A percentile compares a stretch with the other conserved stretches of the same genome.
Conservation (phyloP, 2,797 vertebrate genomes). For the Danio tinwini region DNA sequence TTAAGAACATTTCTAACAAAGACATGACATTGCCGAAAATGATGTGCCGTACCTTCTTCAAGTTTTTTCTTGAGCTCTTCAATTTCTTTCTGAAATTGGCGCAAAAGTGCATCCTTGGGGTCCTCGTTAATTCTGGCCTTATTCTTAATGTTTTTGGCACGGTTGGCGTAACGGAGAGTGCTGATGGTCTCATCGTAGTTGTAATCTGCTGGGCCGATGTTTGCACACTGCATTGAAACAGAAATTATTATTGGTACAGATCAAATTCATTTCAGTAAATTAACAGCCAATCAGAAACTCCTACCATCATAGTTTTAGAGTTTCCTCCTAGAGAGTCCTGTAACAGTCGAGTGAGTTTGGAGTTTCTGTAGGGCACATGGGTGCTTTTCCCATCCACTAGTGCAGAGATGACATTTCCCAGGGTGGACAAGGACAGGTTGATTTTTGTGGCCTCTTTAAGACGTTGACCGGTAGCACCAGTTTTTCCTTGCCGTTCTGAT, state of each 20-base stretch:
- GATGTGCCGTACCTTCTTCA: conserved; percentile 85
- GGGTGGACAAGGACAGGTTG: conserved; percentile 95
- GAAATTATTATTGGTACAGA: neutral
- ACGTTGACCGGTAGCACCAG: conserved; percentile 95
- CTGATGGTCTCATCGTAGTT: conserved; percentile 99
- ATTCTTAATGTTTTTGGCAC: conserved; percentile 99
- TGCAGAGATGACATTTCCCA: conserved; percentile 99
- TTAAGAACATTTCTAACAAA: neutral
- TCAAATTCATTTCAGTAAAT: neutral
- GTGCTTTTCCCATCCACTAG: conserved; percentile 98
- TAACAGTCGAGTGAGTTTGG: conserved; percentile 94
- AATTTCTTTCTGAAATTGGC: conserved; percentile 98
- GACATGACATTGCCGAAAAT: neutral
- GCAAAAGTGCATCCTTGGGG: conserved; percentile 94
- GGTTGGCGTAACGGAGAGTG: conserved; percentile 94
- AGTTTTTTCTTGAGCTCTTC: conserved; percentile 97
- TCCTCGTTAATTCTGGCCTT: conserved; percentile 99
- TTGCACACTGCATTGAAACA: conserved; percentile 86
- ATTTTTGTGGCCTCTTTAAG: conserved; percentile 99
- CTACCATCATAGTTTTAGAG: conserved; percentile 99
- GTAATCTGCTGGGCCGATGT: conserved; percentile 98
- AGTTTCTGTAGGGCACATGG: conserved; percentile 97
- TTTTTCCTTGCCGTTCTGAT: conserved; percentile 97
- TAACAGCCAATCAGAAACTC: neutral
- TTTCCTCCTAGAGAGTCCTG: conserved; percentile 98